Evolutionary conservation across 2,888 invertebrate genomes (phyloP), one percentile per base, ranked within the genome.

Genomic region (Prosapia bicincta): DNA sequence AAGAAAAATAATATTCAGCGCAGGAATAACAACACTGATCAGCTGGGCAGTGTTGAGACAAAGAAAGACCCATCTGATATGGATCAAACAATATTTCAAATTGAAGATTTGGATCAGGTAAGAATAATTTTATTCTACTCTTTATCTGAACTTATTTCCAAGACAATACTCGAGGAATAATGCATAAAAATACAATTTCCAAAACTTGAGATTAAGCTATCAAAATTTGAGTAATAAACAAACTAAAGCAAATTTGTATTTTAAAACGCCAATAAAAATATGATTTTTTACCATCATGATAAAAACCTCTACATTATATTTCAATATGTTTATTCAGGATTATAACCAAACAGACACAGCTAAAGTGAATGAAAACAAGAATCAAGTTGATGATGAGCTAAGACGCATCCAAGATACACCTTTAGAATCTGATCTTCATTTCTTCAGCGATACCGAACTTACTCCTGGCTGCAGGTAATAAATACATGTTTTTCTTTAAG

Each of bases 391-490:
- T 9, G 76, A 72, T 9, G 80, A 80, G 67, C 76, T 79, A 30
- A 71, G 80, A 0, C 77, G 76, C 74, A 28, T 79, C 71, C 26
- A 79, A 79, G 70, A 75, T 66, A 43, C 75, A 66, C 77, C 78
- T 15, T 68, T 78, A 38, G 90, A 91, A 82, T 88, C 90, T 10
- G 93, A 93, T 83, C 90, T 93, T 80, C 93, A 96, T 84, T 97
- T 97, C 87, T 97, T 95, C 86, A 97, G 97, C 83, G 98, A 98
- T 83, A 94, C 95, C 0, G 97, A 98, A 87, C 87, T 95, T 71
- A 92, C 92, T n/a, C 90, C 89, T 0, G 85, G 88, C 23, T 82
- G 85, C 77, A 81, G 81, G 81, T 81, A 77, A 75, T 20, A 38
- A 13, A 38, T 38, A 2, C 15, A 28, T 28, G n/a, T 26, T 30